Base-by-base conservation (phyloP, 2,797 vertebrate species). In the Nothura maculosa region DNA sequence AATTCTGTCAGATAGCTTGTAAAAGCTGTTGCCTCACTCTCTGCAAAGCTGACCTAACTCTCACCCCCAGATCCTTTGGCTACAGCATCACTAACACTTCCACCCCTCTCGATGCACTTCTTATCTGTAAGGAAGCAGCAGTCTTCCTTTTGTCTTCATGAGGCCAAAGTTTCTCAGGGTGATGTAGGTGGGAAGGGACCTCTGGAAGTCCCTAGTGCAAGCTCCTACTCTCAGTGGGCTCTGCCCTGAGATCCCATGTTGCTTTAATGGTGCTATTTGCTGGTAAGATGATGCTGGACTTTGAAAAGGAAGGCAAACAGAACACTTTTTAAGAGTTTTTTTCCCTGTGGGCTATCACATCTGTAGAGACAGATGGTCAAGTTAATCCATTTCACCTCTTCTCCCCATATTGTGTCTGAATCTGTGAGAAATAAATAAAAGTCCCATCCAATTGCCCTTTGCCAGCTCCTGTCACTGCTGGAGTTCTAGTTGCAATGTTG, bases 1-100 rank as follows among this genome's bases (percentile, higher is more conserved):
- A 1, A 24, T 5, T 61, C 0, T 12, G 19, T 1, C 42, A 7
- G 20, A 69, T 55, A 73, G 19, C 0, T 0, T 2, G 28, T 8
- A 22, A 19, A 20, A 81, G n/a, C 60, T 12, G 10, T 3, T 20
- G 8, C 13, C 9, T 54, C 28, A 10, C 10, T 55, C 28, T 30
- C 73, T 10, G 32, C 80, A 68, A 61, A 6, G 7, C 22, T 30
- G 7, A 32, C 47, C 70, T 30, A 25, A 1, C 42, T 64, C 0
- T 0, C 38, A 6, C n/a, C 67, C 18, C 38, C 69, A 38, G 20
- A 54, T 18, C 17, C 32, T 43, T 14, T 0, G 0, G 24, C 55
- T 79, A 11, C 70, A 34, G 20, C 47, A 47, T 43, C 43, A 1
- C n/a, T 24, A 43, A 47, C 2, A 9, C 70, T 9, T 25, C 50